phyloP scores from a whole-genome alignment of 2,888 invertebrate genomes.

The Synanthedon tipuliformis region DNA sequence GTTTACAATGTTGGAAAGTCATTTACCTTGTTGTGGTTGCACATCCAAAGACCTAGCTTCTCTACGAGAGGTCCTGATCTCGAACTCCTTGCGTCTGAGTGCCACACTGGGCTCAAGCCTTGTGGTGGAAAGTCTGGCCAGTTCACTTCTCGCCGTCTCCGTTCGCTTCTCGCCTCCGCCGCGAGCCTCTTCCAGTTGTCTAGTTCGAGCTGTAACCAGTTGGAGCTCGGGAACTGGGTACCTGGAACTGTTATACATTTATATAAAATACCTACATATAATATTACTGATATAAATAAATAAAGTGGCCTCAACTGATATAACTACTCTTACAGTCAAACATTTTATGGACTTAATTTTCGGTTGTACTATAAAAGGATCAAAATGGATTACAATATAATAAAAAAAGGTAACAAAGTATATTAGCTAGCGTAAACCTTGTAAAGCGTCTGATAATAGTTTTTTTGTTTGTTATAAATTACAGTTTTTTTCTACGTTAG shows the following conservation, averaged over 20 bases:
- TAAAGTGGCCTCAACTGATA: too few species aligned
- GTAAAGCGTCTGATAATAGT: too few species aligned
- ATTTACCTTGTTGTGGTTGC: constrained; percentile 49
- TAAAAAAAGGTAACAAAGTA: too few species aligned
- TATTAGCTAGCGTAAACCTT: too few species aligned
- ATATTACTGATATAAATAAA: too few species aligned
- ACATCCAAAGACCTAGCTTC: constrained; percentile 61
- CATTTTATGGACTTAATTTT: too few species aligned
- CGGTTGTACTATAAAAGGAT: too few species aligned
- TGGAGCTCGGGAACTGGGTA: constrained; percentile 68
- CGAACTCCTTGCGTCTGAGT: constrained; percentile 78
- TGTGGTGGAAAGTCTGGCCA: constrained; percentile 75
- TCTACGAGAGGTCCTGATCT: constrained; percentile 60
- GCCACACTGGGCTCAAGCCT: constrained; percentile 81
- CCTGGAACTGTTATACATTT: constrained; percentile 19
- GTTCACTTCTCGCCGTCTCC: constrained; percentile 76
- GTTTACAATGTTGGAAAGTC: not conserved
- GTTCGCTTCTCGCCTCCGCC: constrained; percentile 75
- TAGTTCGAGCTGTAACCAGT: constrained; percentile 78
- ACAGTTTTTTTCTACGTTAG: too few species aligned
- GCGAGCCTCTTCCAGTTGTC: constrained; percentile 78
- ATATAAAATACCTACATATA: too few species aligned
- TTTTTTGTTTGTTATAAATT: too few species aligned
- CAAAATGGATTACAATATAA: too few species aligned
- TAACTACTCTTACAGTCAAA: too few species aligned